phyloP scores from a whole-genome alignment of 2,888 invertebrate species.

The Pardosa pseudoannulata region DNA sequence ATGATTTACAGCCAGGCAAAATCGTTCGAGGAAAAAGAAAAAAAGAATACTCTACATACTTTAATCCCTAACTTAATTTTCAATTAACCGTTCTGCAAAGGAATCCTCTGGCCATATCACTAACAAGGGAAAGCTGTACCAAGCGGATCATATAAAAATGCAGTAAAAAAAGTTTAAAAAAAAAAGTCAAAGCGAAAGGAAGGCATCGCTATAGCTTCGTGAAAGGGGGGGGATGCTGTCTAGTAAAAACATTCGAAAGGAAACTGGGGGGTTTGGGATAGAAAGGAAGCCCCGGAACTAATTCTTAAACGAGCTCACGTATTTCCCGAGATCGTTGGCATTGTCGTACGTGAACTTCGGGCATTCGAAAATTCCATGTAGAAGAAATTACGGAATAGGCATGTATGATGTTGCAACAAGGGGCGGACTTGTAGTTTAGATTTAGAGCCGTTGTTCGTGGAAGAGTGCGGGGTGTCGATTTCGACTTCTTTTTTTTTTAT shows the following conservation, averaged over 20 bases:
- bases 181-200: neutral
- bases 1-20: neutral
- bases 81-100: constrained; percentile 37
- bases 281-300: constrained; percentile 13
- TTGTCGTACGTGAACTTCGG: constrained; percentile 47
- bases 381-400: constrained; percentile 13
- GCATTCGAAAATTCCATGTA: neutral
- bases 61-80: constrained; percentile 53
- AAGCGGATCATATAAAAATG: constrained; percentile 19
- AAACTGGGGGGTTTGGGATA: no score
- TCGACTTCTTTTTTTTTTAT: no score
- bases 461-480: neutral
- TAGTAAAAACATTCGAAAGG: constrained; percentile 2
- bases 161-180: no score
- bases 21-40: neutral
- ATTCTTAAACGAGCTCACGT: constrained; percentile 70
- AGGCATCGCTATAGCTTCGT: neutral
- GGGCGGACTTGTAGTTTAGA: constrained; percentile 5
- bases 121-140: neutral
- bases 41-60: neutral
- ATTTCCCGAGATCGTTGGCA: constrained; percentile 32
- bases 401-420: constrained; percentile 7
- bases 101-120: neutral
- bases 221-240: neutral
- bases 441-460: neutral